Evolutionary conservation across 2,888 invertebrate species (phyloP), one percentile per base, ranked within the genome.

Genomic region (Biston stratarius): DNA sequence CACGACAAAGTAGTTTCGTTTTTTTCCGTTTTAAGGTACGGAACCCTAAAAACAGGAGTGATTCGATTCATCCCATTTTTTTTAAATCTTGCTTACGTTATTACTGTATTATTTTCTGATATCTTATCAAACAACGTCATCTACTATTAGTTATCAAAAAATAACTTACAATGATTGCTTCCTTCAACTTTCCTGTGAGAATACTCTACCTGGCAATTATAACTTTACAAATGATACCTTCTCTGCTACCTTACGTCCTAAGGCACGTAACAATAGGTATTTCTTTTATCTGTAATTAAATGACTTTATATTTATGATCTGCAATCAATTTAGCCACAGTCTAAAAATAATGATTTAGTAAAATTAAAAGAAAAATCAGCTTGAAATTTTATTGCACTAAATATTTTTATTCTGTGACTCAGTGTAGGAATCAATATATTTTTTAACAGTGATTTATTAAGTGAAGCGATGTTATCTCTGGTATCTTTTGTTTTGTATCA

Each of bases 391-490:
- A 24, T 1, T 12, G 12, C 1, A 48, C 0, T 8, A 7, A 10
- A 2, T 15, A 56, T 57, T 64, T n/a, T 49, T 67, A 48, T 38
- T 52, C 67, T 68, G 67, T 64, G 67, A 24, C 47, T 11, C 12
- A 11, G 9, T 58, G 60, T 68, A 51, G 55, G 60, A 70, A 68
- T 71, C 65, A 70, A 70, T 71, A 71, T 66, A 71, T 64, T 64
- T 68, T 70, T 70, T 60, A 66, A 48, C 70, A 78, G 75, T 85
- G 84, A 85, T 85, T 83, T 80, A 85, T 85, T 79, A 80, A 83
- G 78, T 82, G 76, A 76, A 61, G 71, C 64, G 74, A 69, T 77
- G 71, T 72, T 81, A 79, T 82, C 79, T 77, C 78, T 77, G 69
- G 72, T 77, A 77, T 81, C 81, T 82, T 77, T 85, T 86, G 80